Conservation (phyloP, 2,797 vertebrate species). For the Stomatorhinus walkeri region DNA sequence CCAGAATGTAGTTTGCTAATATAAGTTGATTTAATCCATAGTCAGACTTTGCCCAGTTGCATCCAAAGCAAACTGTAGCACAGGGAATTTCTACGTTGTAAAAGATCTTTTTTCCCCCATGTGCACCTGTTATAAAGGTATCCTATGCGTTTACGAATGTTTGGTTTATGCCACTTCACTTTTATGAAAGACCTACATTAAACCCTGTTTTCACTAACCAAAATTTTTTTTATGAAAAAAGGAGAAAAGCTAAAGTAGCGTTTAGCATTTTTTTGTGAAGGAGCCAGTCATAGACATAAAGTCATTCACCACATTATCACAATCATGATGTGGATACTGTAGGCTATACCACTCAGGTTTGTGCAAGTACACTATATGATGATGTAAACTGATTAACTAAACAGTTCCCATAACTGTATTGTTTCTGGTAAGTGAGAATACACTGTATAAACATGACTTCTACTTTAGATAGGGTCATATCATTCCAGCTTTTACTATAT, state of each 20-base stretch:
- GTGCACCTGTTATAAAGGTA: not conserved
- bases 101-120: not conserved
- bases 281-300: not conserved
- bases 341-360: not conserved
- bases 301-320: not conserved
- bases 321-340: not conserved
- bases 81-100: not conserved
- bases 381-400: not conserved
- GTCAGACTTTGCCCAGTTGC: not conserved
- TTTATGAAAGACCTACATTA: not conserved
- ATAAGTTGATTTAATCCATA: not conserved
- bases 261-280: not conserved
- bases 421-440: not conserved
- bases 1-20: not conserved
- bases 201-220: not conserved
- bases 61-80: not conserved
- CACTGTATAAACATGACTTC: not conserved
- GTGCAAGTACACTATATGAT: not conserved
- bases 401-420: not conserved
- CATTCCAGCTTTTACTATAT: not conserved
- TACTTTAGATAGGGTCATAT: not conserved
- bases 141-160: not conserved
- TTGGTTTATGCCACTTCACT: not conserved
- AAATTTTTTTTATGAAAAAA: not conserved
- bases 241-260: not conserved